Evolutionary conservation across 1,140 invertebrate genomes (phyloP), one percentile per base, ranked within the genome.

Genomic region (Littorina saxatilis): DNA sequence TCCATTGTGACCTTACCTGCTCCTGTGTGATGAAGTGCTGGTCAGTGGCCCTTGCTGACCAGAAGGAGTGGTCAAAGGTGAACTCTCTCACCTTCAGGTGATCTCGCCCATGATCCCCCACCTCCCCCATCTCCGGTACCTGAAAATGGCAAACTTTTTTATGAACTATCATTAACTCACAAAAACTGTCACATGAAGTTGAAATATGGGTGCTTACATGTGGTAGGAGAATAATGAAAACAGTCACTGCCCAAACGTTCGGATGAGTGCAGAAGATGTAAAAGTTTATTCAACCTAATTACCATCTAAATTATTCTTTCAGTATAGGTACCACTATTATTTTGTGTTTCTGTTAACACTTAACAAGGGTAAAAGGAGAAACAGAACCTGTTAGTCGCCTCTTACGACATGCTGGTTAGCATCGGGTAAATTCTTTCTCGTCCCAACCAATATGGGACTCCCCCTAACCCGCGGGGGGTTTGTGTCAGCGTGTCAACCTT

Each of bases 41-140:
- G 88, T 96, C 96, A 37, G 92, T 92, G 37, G 93, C 88, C 87
- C 96, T 94, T 89, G 94, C 96, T 43, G 97, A 98, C 96, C 96
- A 98, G 90, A 98, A 98, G 0, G 96, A 97, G 89, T 96, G 96
- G 94, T 98, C 97, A 92, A 98, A 98, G 37, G 96, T 98, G 89
- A 98, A 98, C 89, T 97, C 96, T 92, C 97, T 97, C 91, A 95
- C 95, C 88, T 95, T 93, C 88, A 95, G 94, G 4, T 95, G 92
- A 85, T 95, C 95, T 87, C 95, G 94, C 0, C 94, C 95, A 5
- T 94, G 93, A 89, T 89, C 88, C 29, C 85, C 86, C 52, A 88
- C 87, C 35, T 39, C 75, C n/a, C 94, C 94, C 86, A 94, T 94
- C 52, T 94, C 93, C 20, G 94, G 94, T 37, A 95, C 94, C 94